phyloP scores from a whole-genome alignment of 2,888 invertebrate species.

The Tryphoninae sp. region DNA sequence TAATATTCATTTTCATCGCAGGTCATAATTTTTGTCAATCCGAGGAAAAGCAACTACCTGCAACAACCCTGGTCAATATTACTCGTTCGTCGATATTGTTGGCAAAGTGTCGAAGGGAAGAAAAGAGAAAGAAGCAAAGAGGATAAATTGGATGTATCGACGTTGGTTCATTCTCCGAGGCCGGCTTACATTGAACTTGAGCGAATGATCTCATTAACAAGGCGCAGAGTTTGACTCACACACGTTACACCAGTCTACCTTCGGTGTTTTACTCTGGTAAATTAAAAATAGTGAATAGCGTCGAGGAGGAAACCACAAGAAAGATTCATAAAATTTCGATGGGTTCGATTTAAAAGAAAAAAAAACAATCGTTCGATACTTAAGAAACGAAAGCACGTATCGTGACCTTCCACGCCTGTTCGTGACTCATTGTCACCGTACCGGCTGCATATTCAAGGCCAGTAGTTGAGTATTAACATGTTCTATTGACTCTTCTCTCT shows the following conservation, averaged over 20 bases:
- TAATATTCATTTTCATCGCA: neutral
- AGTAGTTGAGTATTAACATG: constrained; percentile 17
- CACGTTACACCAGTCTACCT: neutral
- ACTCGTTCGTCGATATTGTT: constrained; percentile 26
- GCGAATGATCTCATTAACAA: constrained; percentile 63
- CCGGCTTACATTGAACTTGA: constrained; percentile 67
- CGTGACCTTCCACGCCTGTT: neutral
- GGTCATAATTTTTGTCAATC: constrained; percentile 5
- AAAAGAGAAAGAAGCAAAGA: neutral
- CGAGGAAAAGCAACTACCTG: neutral
- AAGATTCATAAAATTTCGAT: neutral
- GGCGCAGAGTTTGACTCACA: constrained; percentile 27
- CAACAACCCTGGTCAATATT: constrained; percentile 8
- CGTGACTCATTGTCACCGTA: constrained; percentile 6
- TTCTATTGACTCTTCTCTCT: constrained; percentile 25
- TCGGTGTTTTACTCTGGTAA: too few species aligned
- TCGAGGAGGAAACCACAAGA: neutral
- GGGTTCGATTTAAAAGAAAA: neutral
- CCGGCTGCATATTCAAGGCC: constrained; percentile 10
- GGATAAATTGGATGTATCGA: constrained; percentile 55
- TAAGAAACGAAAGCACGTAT: constrained; percentile 7
- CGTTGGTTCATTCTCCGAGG: constrained; percentile 10
- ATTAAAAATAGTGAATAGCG: too few species aligned
- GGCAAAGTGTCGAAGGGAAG: neutral
- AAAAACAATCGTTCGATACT: neutral